Evolutionary conservation across 2,113 vertebrate species (phyloP), one percentile per base, ranked within the genome.

Genomic region (Hemiscyllium ocellatum): DNA sequence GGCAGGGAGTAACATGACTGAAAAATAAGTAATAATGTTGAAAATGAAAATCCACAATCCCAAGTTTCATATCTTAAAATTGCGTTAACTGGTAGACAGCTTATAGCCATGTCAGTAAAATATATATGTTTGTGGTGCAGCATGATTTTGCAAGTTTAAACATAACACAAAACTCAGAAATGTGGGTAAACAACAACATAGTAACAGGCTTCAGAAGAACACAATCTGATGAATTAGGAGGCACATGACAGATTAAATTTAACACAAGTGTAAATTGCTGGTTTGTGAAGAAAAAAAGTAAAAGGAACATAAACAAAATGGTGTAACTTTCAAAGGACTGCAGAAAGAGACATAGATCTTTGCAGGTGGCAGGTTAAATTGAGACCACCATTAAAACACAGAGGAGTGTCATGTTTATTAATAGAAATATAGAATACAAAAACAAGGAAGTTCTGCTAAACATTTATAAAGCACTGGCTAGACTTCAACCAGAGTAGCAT

Each of bases 1-100:
- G 96, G 86, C 95, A 96, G 15, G 47, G 47, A 96, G 96, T 68
- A 20, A 24, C 68, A 1, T 17, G 2, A 0, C 37, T 68, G 56
- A 76, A 94, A 94, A 96, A 91, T 96, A 96, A 20, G 96, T 95
- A 96, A 96, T 95, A 87, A 93, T 91, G 95, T 96, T 90, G 61
- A 96, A 96, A 1, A 96, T 96, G 96, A 96, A 96, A 96, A 97
- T 95, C 96, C 94, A 66, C 65, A 66, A 15, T 52, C 50, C 42
- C 61, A 42, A 94, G n/a, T 68, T 47, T 47, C 61, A 68, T 94
- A 68, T 52, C 69, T 95, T 47, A 95, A 50, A 94, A 94, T n/a
- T 24, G 29, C 22, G 10, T 94, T 70, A 94, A 69, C 91, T 37
- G 2, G 2, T 69, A 94, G n/a, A 19, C 69, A n/a, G 90, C 66